A percentile compares a stretch with the other conserved stretches of the same genome.
Evolutionary conservation across 1,140 invertebrate species (phyloP).

Genomic region (Diplogasteroides magnus): DNA sequence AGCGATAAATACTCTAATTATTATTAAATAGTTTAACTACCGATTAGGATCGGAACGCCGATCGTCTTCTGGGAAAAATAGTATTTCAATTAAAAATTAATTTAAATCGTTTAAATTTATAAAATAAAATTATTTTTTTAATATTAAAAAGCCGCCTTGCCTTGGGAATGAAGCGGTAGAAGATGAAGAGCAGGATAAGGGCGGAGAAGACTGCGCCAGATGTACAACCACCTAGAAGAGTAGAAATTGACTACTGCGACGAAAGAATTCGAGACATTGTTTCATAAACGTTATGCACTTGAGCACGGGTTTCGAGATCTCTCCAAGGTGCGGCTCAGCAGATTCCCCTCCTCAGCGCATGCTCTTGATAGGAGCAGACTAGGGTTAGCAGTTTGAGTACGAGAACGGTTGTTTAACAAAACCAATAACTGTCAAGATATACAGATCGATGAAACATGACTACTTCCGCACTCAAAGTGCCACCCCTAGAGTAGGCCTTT

Average conservation of each 20-base stretch:
- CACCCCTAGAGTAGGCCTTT: constrained; percentile 23
- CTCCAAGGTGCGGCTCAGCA: no score
- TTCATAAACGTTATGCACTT: no score
- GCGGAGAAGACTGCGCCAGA: constrained; percentile 23
- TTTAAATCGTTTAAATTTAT: not conserved
- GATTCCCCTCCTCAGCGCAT: no score
- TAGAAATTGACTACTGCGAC: constrained; percentile 24
- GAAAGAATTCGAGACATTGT: constrained; percentile 12
- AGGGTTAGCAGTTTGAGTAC: no score
- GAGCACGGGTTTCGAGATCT: no score
- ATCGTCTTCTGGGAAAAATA: constrained; percentile 23
- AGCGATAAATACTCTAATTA: constrained; percentile 1
- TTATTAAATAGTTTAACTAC: constrained; percentile 56
- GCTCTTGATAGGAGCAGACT: no score
- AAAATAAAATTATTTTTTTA: no score
- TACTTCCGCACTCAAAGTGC: constrained; percentile 10
- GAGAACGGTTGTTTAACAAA: no score
- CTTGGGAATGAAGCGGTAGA: constrained; percentile 28
- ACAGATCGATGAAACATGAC: no score
- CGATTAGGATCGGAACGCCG: constrained; percentile 30
- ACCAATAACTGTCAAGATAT: no score
- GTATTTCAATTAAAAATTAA: not conserved
- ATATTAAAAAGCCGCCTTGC: no score
- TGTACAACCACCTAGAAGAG: constrained; percentile 28
- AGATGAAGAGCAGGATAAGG: constrained; percentile 23